Conservation (phyloP, 2,113 vertebrate genomes). For the Pithys albifrons region DNA sequence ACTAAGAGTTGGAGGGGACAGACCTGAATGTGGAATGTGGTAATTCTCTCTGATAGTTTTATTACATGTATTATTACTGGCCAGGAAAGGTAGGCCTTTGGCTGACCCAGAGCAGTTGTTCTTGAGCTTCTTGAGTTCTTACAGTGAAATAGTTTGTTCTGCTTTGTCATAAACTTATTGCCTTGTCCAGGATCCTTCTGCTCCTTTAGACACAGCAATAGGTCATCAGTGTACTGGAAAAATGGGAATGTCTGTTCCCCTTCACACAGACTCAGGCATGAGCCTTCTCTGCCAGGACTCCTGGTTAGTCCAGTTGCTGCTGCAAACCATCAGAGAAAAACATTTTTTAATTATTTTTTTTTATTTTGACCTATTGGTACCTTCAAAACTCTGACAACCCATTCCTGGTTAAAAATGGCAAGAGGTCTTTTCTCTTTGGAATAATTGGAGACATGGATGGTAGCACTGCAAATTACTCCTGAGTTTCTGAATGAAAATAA, state of each 20-base stretch:
- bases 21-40: conserved; percentile 11
- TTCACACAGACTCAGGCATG: neutral
- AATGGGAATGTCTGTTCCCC: neutral
- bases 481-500: neutral
- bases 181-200: neutral
- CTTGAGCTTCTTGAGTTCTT: conserved; percentile 19
- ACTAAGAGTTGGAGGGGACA: neutral
- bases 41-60: conserved; percentile 56
- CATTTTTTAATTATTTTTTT: neutral
- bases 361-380: neutral
- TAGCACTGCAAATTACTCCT: neutral
- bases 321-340: neutral
- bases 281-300: neutral
- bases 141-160: neutral
- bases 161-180: conserved; percentile 1
- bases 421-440: neutral
- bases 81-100: conserved; percentile 60
- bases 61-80: neutral
- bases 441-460: neutral
- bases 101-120: conserved; percentile 29
- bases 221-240: neutral
- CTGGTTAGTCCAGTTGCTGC: neutral
- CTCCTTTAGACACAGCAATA: neutral
- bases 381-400: neutral
- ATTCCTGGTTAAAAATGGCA: neutral